These are phyloP conservation scores for Oryzias sinensis DNA, from an alignment of 2,797 vertebrate species.

Conservation along the genomic window DNA sequence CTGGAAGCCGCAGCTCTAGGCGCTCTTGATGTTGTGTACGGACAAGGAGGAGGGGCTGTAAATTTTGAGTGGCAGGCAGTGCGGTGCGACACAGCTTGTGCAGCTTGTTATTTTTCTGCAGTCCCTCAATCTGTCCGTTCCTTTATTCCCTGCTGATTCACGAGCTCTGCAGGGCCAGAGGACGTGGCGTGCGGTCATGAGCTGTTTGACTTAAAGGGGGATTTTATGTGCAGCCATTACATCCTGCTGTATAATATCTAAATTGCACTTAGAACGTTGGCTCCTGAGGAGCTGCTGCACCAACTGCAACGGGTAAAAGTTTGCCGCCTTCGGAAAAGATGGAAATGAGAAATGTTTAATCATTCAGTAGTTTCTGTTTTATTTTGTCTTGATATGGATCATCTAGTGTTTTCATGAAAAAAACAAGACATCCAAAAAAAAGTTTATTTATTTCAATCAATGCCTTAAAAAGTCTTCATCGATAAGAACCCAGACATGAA, in stretches of 20 bases:
- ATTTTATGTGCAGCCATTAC: conserved; percentile 18
- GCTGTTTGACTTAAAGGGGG: conserved; percentile 6
- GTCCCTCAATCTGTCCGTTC: conserved; percentile 8
- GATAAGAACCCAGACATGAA: too few relatives aligned
- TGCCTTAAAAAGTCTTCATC: too few relatives aligned
- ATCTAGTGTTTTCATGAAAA: too few relatives aligned
- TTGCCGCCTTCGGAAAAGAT: neutral
- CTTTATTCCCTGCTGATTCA: conserved; percentile 11
- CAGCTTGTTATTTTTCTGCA: conserved; percentile 6
- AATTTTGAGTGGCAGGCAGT: neutral
- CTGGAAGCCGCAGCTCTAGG: conserved; percentile 27
- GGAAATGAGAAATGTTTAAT: neutral
- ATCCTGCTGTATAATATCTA: conserved; percentile 8
- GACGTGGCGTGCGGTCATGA: neutral
- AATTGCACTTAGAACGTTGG: neutral
- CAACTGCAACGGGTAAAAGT: neutral
- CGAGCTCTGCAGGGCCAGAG: conserved; percentile 15
- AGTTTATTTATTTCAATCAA: too few relatives aligned
- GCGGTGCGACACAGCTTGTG: neutral
- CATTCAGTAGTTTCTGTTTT: neutral
- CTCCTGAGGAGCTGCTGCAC: neutral
- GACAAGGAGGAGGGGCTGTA: conserved; percentile 12
- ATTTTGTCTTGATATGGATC: too few relatives aligned
- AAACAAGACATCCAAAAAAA: too few relatives aligned
- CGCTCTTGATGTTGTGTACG: conserved; percentile 7